Percentiles rank a stretch among this genome's conserved stretches.
These are phyloP conservation scores for Castor canadensis DNA, from an alignment of 2,113 vertebrate species.

Conservation along the genomic window DNA sequence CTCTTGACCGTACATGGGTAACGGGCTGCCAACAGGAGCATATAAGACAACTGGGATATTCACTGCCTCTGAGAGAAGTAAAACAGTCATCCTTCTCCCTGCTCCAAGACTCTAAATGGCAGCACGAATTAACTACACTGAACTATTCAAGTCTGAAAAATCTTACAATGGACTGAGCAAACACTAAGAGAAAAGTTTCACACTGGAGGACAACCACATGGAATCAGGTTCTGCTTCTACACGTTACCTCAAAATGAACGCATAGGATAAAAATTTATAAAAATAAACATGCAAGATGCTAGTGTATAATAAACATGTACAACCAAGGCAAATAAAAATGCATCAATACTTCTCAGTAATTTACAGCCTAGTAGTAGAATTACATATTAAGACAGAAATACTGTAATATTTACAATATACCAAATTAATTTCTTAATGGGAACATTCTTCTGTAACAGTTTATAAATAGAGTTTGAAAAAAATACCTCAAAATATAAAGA, in stretches of 20 bases:
- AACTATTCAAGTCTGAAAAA: conserved; percentile 24
- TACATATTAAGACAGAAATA: conserved; percentile 21
- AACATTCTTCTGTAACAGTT: background rate
- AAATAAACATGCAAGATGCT: conserved; percentile 17
- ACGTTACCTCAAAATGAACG: background rate
- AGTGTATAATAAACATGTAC: background rate
- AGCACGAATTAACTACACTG: background rate
- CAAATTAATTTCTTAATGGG: conserved; percentile 40
- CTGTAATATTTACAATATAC: background rate
- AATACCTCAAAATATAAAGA: conserved; percentile 95
- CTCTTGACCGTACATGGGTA: background rate
- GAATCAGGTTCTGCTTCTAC: background rate
- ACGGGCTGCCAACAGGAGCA: background rate
- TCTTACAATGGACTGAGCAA: background rate
- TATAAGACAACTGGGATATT: background rate
- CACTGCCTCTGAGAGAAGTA: background rate
- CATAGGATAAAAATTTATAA: background rate
- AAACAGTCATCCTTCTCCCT: background rate
- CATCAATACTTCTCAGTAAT: background rate
- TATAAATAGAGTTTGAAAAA: conserved; percentile 24
- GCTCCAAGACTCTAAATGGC: background rate
- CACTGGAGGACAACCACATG: background rate
- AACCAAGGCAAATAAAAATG: conserved; percentile 13
- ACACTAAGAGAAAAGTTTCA: background rate
- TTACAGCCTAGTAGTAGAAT: conserved; percentile 6